phyloP scores from a whole-genome alignment of 92 coral and sea anemone species.

The Parazoanthus atlanticus region DNA sequence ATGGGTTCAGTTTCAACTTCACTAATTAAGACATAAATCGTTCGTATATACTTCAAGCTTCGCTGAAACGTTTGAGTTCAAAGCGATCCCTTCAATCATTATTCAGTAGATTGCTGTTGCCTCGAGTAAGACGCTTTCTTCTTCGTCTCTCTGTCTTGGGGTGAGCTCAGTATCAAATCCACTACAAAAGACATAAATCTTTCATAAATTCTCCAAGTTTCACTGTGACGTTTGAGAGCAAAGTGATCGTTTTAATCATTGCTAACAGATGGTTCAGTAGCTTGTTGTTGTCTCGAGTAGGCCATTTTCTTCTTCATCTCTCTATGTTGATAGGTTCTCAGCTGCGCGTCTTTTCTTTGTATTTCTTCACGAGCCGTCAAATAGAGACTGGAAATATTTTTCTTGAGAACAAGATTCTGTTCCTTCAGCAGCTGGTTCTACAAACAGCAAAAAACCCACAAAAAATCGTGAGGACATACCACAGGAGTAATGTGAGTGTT shows the following conservation, averaged over 20 bases:
- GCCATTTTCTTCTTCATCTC: constrained; percentile 66
- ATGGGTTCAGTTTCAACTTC: background rate
- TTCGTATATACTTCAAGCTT: no score
- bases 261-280: constrained; percentile 1
- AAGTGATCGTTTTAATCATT: background rate
- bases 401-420: constrained; percentile 85
- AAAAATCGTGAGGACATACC: background rate
- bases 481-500: background rate
- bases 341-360: constrained; percentile 82
- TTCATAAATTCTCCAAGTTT: background rate
- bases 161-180: background rate
- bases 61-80: no score
- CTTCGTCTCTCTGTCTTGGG: background rate
- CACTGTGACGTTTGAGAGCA: background rate
- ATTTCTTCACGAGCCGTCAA: constrained; percentile 94
- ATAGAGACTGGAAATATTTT: constrained; percentile 88
- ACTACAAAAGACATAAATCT: background rate
- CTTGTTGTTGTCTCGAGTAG: constrained; percentile 14
- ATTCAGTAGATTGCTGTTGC: no score
- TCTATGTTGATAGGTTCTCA: constrained; percentile 76
- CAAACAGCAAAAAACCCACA: constrained; percentile 22
- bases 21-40: no score
- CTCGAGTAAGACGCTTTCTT: background rate
- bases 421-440: constrained; percentile 82
- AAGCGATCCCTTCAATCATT: no score